Base-by-base conservation (phyloP, 2,888 invertebrate genomes). In the Sclerodermus sp. region DNA sequence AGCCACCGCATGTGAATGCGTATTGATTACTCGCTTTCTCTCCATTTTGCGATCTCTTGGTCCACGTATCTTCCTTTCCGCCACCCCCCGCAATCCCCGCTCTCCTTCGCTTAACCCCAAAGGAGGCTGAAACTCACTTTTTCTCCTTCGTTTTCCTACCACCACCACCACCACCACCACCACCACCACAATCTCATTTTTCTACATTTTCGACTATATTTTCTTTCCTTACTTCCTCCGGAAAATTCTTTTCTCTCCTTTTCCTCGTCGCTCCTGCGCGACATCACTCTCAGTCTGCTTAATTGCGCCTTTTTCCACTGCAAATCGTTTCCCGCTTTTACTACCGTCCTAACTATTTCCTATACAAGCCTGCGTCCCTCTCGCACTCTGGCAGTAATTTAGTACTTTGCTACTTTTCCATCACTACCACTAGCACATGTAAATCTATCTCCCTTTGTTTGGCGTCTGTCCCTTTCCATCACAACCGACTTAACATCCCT, bases 21-120 rank as follows among this genome's bases (percentile, higher is more conserved):
- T 74, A 74, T 74, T 74, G 74, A 74, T 74, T 73, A 73, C 68
- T 64, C 42, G 18, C 57, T 56, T 66, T 66, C 62, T 56, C 63
- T 67, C 60, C 59, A 51, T 67, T 58, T 66, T 61, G 59, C 64
- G 68, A 66, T 69, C 65, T 67, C 67, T 61, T 56, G 62, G 55
- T 55, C 56, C 49, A 53, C 54, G 59, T 62, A 55, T 67, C 64
- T 61, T 53, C 61, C 58, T 51, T 43, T 32, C 44, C 44, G 41
- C 42, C 44, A 50, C 57, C 56, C 57, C 53, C 29, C 55, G 53
- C 46, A 49, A 49, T 60, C 51, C 62, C 47, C 46, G 48, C 47
- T 55, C 59, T 47, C 47, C 57, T 45, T 49, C 50, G 34, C 51
- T 46, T 54, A 23, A 23, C 23, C 8, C 23, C 23, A 23, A 23